Base-by-base conservation (phyloP, 2,888 invertebrate species). In the Campaea margaritaria region DNA sequence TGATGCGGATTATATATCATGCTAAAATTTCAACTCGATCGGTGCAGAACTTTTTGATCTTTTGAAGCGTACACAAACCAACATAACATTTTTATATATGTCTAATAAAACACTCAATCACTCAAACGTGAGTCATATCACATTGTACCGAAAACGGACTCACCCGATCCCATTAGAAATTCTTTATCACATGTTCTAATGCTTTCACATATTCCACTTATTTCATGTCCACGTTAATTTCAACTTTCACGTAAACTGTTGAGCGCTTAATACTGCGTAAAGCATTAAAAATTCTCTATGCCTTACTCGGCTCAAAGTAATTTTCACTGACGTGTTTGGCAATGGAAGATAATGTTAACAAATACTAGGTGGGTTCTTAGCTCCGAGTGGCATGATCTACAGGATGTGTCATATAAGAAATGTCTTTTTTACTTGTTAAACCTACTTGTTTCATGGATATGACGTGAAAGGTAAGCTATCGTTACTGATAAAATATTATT, bases 121-220 rank as follows among this genome's bases (percentile, higher is more conserved):
- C 7, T 2, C n/a, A 41, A 16, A 28, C 8, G 8, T 39, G 8
- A 28, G 12, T 14, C 10, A 21, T 5, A 49, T 15, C 0, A 21
- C 27, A 39, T 0, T 46, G 15, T 28, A 28, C n/a, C 2, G 12
- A 38, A 39, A 50, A 13, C 16, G 14, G 39, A 76, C 83, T 76
- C 43, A 85, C 85, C 82, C 61, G 76, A 67, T 75, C 79, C 85
- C 87, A 87, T 87, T 76, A 81, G 76, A 68, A 66, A 54, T 56
- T 53, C 64, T 66, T 72, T 62, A 65, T 75, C 74, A 80, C 83
- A 81, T 85, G 68, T 76, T 82, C 65, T 68, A 68, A 56, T 63
- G 71, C 68, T 74, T 70, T 72, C 60, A 63, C 62, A 63, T 58
- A 14, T 54, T 53, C 58, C 34, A 12, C 42, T 36, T 28, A 47